A percentile compares a stretch with the other conserved stretches of the same genome.
Conservation (phyloP, 2,888 invertebrate species). For the Diabrotica balteata region DNA sequence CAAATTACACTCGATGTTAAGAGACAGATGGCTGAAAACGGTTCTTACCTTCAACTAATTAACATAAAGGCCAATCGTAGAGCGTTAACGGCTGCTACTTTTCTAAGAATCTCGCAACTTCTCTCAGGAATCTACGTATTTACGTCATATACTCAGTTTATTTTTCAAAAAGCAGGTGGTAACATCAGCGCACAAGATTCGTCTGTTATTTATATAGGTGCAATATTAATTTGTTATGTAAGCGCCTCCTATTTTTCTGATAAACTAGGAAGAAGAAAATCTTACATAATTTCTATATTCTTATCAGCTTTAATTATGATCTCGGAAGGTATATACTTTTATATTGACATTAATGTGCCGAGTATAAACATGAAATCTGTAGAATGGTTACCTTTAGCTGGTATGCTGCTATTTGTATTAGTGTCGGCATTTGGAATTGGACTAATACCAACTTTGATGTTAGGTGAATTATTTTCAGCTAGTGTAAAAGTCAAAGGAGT, state of each 20-base stretch:
- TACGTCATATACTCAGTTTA: slow-evolving; percentile 47
- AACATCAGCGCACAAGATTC: slow-evolving; percentile 17
- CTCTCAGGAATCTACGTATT: slow-evolving; percentile 47
- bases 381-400: background rate
- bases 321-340: background rate
- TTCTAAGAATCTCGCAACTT: slow-evolving; percentile 48
- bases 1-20: background rate
- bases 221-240: background rate
- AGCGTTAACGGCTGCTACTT: slow-evolving; percentile 44
- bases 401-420: slow-evolving; percentile 45
- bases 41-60: slow-evolving; percentile 47
- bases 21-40: slow-evolving; percentile 43
- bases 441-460: slow-evolving; percentile 47
- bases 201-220: background rate
- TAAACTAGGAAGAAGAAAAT: slow-evolving; percentile 44
- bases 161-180: slow-evolving; percentile 50
- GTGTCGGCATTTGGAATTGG: slow-evolving; percentile 45
- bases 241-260: slow-evolving; percentile 31
- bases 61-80: slow-evolving; percentile 44
- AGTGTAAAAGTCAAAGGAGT: slow-evolving; percentile 18
- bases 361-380: background rate
- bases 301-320: slow-evolving; percentile 22
- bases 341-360: background rate
- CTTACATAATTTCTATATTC: slow-evolving; percentile 43
- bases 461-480: slow-evolving; percentile 49